phyloP scores from a whole-genome alignment of 1,140 invertebrate genomes.

The Drosophila sproati region DNA sequence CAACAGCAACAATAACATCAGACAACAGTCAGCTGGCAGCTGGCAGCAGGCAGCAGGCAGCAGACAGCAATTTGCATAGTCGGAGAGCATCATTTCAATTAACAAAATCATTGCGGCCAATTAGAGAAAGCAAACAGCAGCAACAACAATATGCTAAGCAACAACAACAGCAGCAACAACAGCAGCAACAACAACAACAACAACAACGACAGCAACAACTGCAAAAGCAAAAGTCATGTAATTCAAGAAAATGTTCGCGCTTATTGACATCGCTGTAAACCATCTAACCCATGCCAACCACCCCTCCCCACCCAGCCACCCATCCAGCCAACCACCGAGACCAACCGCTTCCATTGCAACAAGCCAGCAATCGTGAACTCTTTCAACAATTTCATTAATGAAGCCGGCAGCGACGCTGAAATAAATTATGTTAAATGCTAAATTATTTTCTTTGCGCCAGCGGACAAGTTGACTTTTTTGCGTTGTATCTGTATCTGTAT shows the following conservation, averaged over 20 bases:
- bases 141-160: conserved; percentile 17
- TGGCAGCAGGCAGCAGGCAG: conserved; percentile 13
- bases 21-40: not conserved
- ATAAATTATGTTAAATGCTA: conserved; percentile 37
- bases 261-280: not conserved
- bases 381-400: conserved; percentile 42
- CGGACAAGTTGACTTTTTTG: conserved; percentile 3
- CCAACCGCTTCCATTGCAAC: not conserved
- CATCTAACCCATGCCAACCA: not conserved
- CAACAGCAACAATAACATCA: conserved; percentile 10
- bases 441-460: conserved; percentile 19
- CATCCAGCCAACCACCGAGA: too few relatives aligned
- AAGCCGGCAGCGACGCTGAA: conserved; percentile 21
- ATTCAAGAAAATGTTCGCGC: conserved; percentile 17
- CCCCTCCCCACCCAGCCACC: not conserved
- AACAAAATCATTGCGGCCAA: conserved; percentile 75
- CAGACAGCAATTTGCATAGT: conserved; percentile 38
- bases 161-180: conserved; percentile 4
- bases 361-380: conserved; percentile 24
- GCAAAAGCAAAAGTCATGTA: conserved; percentile 24
- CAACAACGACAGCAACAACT: conserved; percentile 28
- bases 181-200: not conserved
- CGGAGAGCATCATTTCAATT: conserved; percentile 54
- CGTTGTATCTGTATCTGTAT: not conserved
- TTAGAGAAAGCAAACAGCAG: conserved; percentile 66